Percentiles rank a stretch among this genome's conserved stretches.
phyloP scores from a whole-genome alignment of 2,888 invertebrate species.

The Biston stratarius region DNA sequence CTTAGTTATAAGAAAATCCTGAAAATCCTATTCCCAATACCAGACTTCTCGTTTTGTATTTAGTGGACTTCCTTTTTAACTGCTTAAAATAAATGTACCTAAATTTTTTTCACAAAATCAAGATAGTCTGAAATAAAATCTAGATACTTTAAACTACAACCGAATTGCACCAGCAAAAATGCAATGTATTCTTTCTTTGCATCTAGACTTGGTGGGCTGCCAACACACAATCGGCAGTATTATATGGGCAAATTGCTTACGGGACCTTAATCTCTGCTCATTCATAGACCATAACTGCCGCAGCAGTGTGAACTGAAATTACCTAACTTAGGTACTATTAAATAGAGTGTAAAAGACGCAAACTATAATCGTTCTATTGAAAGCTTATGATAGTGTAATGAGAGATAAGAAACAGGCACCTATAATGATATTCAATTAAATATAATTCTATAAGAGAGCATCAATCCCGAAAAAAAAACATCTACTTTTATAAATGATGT shows the following conservation, averaged over 20 bases:
- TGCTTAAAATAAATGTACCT: neutral
- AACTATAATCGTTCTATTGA: no score
- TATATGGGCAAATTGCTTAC: conserved; percentile 39
- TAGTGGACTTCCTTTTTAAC: neutral
- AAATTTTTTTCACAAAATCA: conserved; percentile 24
- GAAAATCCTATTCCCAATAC: neutral
- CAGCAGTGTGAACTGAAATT: conserved; percentile 8
- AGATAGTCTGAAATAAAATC: conserved; percentile 31
- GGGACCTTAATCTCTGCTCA: conserved; percentile 43
- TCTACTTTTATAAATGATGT: neutral
- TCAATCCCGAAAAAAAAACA: no score
- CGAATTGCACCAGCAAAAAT: conserved; percentile 42
- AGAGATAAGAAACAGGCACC: no score
- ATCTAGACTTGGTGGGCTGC: conserved; percentile 40
- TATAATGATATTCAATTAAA: no score
- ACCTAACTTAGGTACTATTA: conserved; percentile 10
- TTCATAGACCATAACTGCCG: conserved; percentile 25
- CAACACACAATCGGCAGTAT: conserved; percentile 46
- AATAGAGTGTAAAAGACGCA: neutral
- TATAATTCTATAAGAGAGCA: no score
- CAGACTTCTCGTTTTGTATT: neutral
- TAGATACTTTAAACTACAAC: conserved; percentile 27
- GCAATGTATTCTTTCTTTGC: conserved; percentile 43
- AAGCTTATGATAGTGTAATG: no score
- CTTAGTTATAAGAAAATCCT: no score